Base-by-base conservation (phyloP, 1,140 invertebrate species). In the Carposina sasakii region DNA sequence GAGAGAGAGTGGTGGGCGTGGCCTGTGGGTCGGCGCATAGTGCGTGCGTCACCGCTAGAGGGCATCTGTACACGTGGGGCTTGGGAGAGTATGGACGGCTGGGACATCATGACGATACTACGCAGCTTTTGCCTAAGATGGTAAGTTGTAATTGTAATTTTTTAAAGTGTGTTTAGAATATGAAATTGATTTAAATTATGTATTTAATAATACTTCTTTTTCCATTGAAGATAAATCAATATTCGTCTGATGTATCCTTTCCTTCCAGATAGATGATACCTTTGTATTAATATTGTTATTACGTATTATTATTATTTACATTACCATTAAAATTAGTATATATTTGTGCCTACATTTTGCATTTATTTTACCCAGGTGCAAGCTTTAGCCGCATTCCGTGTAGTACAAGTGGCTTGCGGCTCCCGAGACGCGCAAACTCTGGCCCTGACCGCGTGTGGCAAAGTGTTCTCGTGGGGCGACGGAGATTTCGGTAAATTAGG, bases 21-120 rank as follows among this genome's bases (percentile, higher is more conserved):
- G 94, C 96, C 2, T 98, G 96, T 74, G 97, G 97, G 1, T 96
- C 95, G 48, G 95, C 94, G 0, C 96, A 99, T 74, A 96, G 94
- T 52, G 96, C 96, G 0, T 96, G 95, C 8, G 96, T 98, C 20
- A 94, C 94, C 0, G 96, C 94, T 6, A 92, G 90, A 60, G 96
- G 96, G 1, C 95, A 98, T 67, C 81, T 98, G 3, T 98, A 96
- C 65, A 97, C 96, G 0, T 99, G 97, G 97, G 96, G 96, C 0
- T 76, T 96, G 21, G 96, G 96, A 0, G 96, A 98, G 65, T 98
- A 98, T 73, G 96, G 97, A 0, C 79, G 96, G 37, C 76, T 98
- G 1, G 96, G 96, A 0, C 96, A 98, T 63, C 96, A 96, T 0
- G 96, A 98, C 78, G 94, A 93, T 48, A 85, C 86, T 0, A 96